These are phyloP conservation scores for Agrilus cyanescens DNA, from an alignment of 2,888 invertebrate genomes.

Conservation along the genomic window DNA sequence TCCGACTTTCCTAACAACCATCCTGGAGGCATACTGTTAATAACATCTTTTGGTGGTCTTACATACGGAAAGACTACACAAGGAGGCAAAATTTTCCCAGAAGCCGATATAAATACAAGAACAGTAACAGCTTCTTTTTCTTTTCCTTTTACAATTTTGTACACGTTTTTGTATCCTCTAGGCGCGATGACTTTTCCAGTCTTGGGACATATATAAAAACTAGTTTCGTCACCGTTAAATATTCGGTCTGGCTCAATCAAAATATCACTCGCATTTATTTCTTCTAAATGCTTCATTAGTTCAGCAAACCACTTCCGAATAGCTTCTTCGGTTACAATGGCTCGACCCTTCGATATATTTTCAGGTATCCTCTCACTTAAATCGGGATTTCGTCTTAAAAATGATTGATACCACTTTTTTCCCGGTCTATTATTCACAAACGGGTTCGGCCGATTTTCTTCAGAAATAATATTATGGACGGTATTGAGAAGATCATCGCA, in stretches of 20 bases:
- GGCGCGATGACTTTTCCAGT: constrained; percentile 21
- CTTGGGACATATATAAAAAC: constrained; percentile 20
- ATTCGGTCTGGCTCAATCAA: constrained; percentile 9
- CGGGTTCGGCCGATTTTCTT: too few species aligned
- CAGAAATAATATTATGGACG: constrained; percentile 11
- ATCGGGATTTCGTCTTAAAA: too few species aligned
- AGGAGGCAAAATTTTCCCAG: constrained; percentile 18
- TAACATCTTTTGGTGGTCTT: constrained; percentile 17
- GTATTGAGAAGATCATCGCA: constrained; percentile 18
- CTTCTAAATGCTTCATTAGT: too few species aligned
- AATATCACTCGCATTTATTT: too few species aligned
- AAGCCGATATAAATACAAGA: constrained; percentile 17
- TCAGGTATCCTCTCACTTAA: too few species aligned
- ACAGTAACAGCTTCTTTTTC: constrained; percentile 24
- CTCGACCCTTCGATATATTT: too few species aligned
- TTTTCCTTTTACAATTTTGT: constrained; percentile 16
- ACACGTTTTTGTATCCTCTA: constrained; percentile 18
- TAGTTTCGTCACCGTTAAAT: constrained; percentile 12
- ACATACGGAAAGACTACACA: constrained; percentile 18
- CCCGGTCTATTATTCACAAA: constrained; percentile 6
- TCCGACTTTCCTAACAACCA: constrained; percentile 8
- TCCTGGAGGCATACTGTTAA: constrained; percentile 20
- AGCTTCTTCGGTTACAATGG: too few species aligned
- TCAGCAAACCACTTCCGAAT: too few species aligned
- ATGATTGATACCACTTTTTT: constrained; percentile 13